Evolutionary conservation across 2,797 vertebrate genomes (phyloP).

Genomic region (Buceros bicornis): DNA sequence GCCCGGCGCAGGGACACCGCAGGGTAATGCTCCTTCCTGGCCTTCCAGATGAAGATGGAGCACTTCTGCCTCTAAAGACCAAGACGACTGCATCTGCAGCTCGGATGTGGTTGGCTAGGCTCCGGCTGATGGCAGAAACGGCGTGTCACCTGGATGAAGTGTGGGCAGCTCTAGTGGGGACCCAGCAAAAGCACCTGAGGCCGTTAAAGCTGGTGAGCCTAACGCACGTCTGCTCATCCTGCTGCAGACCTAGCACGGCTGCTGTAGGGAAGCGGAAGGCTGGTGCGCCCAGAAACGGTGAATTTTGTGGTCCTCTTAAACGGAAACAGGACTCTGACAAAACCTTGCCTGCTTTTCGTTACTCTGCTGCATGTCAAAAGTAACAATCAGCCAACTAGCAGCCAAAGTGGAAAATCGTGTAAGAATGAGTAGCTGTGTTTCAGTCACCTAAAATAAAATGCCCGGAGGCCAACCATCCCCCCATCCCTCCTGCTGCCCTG

Average conservation of each 20-base stretch:
- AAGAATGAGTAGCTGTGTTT: neutral
- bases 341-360: neutral
- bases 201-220: rapidly evolving
- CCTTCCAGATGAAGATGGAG: neutral
- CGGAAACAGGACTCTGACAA: neutral
- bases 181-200: neutral
- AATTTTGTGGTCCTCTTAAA: neutral
- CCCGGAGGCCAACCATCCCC: neutral
- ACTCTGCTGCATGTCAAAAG: neutral
- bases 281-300: rapidly evolving
- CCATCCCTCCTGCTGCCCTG: rapidly evolving
- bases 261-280: neutral
- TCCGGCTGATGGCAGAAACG: rapidly evolving
- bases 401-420: neutral
- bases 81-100: neutral
- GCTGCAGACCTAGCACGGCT: rapidly evolving
- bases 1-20: neutral
- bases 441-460: neutral
- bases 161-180: neutral
- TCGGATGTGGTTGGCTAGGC: neutral
- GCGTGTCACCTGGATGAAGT: neutral
- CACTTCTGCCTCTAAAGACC: neutral
- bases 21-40: neutral
- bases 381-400: neutral
- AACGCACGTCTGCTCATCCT: rapidly evolving